Conservation (phyloP, 1,140 invertebrate genomes). For the Teleopsis dalmanni region DNA sequence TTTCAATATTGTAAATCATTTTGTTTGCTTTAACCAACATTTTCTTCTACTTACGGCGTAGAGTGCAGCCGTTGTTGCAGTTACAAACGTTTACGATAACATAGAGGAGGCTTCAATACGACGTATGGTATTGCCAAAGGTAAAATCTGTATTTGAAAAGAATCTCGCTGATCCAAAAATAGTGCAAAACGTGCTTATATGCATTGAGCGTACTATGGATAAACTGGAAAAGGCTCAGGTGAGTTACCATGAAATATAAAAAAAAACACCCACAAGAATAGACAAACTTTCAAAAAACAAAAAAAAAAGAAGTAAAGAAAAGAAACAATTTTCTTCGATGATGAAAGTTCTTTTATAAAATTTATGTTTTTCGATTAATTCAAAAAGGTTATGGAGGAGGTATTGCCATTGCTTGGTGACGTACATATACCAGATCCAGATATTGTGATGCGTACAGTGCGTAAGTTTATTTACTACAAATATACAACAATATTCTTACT, state of each 20-base stretch:
- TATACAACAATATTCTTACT: too few species aligned
- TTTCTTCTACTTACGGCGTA: slow-evolving; percentile 34
- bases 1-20: background rate
- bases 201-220: slow-evolving; percentile 70
- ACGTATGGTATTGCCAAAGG: slow-evolving; percentile 76
- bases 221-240: slow-evolving; percentile 74
- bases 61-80: slow-evolving; percentile 83
- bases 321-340: background rate
- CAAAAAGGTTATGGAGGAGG: slow-evolving; percentile 73
- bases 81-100: slow-evolving; percentile 77
- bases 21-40: background rate
- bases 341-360: background rate
- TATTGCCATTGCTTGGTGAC: slow-evolving; percentile 82
- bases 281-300: background rate
- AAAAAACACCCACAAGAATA: background rate
- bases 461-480: slow-evolving; percentile 57
- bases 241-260: slow-evolving; percentile 6
- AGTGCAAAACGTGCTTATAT: slow-evolving; percentile 66
- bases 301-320: too few species aligned
- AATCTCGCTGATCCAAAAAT: slow-evolving; percentile 72
- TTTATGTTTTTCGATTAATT: background rate
- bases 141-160: slow-evolving; percentile 80
- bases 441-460: slow-evolving; percentile 68
- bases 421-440: slow-evolving; percentile 80
- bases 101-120: slow-evolving; percentile 77